phyloP scores from a whole-genome alignment of 2,797 vertebrate species.

The Falco columbarius region DNA sequence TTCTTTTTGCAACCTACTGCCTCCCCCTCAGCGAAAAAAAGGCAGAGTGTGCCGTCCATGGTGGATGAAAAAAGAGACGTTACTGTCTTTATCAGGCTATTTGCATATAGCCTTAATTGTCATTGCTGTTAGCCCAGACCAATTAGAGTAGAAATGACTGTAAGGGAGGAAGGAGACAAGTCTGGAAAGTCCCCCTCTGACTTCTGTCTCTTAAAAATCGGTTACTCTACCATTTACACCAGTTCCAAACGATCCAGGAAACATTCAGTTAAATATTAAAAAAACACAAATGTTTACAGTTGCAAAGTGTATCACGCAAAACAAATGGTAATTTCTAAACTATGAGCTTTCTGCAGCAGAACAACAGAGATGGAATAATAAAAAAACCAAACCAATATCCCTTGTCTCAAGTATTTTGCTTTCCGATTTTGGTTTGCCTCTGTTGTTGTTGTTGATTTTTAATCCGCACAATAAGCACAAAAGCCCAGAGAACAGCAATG shows the following conservation, averaged over 20 bases:
- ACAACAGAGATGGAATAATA: background rate
- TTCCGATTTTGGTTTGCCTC: background rate
- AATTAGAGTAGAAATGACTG: conserved; percentile 74
- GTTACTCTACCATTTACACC: conserved; percentile 40
- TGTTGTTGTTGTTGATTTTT: conserved; percentile 9
- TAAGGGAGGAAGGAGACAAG: conserved; percentile 65
- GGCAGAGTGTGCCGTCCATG: background rate
- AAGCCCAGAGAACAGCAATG: background rate
- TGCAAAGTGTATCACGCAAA: conserved; percentile 40
- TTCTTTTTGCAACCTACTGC: conserved; percentile 36
- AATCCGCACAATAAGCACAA: background rate
- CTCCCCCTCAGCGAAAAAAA: conserved; percentile 41
- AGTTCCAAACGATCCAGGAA: conserved; percentile 51
- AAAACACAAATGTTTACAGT: conserved; percentile 42
- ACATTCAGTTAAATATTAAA: conserved; percentile 47
- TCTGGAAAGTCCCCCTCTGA: conserved; percentile 72
- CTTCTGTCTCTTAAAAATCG: conserved; percentile 57
- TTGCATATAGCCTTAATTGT: conserved; percentile 71
- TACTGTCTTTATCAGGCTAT: conserved; percentile 58
- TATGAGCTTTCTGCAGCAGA: conserved; percentile 4
- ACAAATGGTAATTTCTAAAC: conserved; percentile 42
- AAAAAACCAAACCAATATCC: background rate
- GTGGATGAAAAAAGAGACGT: conserved; percentile 51
- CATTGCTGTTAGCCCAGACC: conserved; percentile 64
- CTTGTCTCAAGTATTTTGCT: background rate